Evolutionary conservation across 1,140 invertebrate genomes (phyloP), one percentile per base, ranked within the genome.

Genomic region (Magallana angulata): DNA sequence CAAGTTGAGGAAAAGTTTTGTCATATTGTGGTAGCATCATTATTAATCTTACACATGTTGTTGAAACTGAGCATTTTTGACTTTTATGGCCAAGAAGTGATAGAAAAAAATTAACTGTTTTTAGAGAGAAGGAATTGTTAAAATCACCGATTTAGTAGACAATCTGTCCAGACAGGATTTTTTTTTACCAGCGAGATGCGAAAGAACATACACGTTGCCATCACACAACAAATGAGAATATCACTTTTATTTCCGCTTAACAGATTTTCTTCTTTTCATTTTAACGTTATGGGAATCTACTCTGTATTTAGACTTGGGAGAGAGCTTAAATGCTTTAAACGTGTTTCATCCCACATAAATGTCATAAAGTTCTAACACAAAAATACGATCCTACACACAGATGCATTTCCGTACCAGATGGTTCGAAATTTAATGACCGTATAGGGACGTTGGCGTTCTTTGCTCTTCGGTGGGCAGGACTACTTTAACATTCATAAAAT

Each of bases 311-410:
- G 60, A 64, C 60, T n/a, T 16, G 16, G 16, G 36, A 64, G 18
- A n/a, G 60, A 64, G 16, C 18, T 64, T 64, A n/a, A 64, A 64
- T 64, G 60, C 60, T 18, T n/a, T 18, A 64, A 64, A 64, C 60
- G 60, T 64, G 60, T 64, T 64, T 64, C 60, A n/a, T 64, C 60
- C 60, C 60, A 64, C 60, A 64, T 18, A 64, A 64, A 64, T 64
- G 60, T 64, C 60, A 64, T 16, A 14, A 64, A n/a, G 14, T n/a
- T 64, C 60, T 18, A 64, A 16, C 14, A 16, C 60, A 64, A 62
- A 64, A n/a, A 18, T n/a, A 64, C 6, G 60, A 64, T n/a, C 16
- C 16, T 64, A n/a, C 18, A 64, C 60, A 64, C 60, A 64, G 60
- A 16, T 64, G 60, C 60, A 64, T 64, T 64, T 64, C 16, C 60